Evolutionary conservation across 2,113 vertebrate species (phyloP).

Genomic region (Sylvia atricapilla): DNA sequence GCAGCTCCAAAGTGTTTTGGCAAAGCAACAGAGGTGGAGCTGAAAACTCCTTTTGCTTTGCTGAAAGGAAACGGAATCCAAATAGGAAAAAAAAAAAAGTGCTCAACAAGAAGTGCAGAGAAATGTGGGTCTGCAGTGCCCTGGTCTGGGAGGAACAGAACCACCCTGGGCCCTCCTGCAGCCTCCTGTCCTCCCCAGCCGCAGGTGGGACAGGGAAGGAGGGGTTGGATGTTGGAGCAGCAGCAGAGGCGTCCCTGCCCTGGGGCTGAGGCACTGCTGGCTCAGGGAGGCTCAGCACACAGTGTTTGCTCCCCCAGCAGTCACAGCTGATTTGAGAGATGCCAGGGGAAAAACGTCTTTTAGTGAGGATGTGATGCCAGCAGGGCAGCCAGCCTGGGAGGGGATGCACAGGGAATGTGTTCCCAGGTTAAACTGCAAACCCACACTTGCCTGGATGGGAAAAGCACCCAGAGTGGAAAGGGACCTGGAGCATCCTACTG

Average conservation of each 20-base stretch:
- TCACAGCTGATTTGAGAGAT: background rate
- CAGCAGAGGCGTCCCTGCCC: background rate
- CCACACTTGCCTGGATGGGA: background rate
- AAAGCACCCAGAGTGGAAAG: background rate
- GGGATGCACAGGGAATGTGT: background rate
- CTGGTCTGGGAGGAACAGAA: background rate
- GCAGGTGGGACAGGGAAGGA: background rate
- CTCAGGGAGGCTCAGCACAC: background rate
- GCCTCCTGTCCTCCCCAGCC: background rate
- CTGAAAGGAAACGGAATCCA: background rate
- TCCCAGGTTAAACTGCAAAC: background rate
- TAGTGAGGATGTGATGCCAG: background rate
- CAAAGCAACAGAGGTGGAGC: background rate
- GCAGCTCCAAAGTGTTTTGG: background rate
- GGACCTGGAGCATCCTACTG: background rate
- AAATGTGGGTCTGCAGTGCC: background rate
- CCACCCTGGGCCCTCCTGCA: background rate
- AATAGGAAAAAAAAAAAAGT: background rate
- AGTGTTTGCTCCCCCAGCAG: background rate
- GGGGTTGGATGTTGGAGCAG: background rate
- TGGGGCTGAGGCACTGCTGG: background rate
- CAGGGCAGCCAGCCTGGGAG: background rate
- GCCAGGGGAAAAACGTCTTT: background rate
- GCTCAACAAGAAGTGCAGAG: background rate
- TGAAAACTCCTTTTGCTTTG: background rate